Conservation (phyloP, 2,113 vertebrate species). For the Emberiza fucata region DNA sequence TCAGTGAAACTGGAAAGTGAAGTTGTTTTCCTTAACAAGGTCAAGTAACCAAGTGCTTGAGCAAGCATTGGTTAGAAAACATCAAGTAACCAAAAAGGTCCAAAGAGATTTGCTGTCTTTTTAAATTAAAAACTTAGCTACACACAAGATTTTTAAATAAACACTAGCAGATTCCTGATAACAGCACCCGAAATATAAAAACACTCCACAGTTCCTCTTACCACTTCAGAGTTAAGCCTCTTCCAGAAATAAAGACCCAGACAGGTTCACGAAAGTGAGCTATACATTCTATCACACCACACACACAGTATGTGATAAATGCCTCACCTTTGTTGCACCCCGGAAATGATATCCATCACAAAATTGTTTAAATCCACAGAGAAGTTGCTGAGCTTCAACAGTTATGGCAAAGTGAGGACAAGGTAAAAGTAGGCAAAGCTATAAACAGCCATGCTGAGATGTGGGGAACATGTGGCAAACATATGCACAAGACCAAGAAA, state of each 20-base stretch:
- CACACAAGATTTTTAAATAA: not conserved
- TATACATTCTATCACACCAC: not conserved
- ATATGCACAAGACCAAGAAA: not conserved
- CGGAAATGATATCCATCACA: not conserved
- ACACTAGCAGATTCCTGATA: not conserved
- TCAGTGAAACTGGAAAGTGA: not conserved
- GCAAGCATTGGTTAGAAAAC: not conserved
- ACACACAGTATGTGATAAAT: not conserved
- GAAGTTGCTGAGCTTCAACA: not conserved
- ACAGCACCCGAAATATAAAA: not conserved
- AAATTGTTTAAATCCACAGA: not conserved
- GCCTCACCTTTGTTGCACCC: not conserved
- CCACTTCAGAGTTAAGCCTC: not conserved
- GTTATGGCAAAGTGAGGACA: not conserved
- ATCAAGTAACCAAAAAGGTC: not conserved
- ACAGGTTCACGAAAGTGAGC: not conserved
- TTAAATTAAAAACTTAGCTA: not conserved
- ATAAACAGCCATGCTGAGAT: not conserved
- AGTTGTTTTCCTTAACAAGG: not conserved
- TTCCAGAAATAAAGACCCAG: not conserved
- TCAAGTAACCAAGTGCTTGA: not conserved
- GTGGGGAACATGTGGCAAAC: not conserved
- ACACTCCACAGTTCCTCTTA: not conserved
- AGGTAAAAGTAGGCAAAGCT: not conserved
- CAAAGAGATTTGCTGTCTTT: not conserved